Evolutionary conservation across 2,113 vertebrate species (phyloP).

Genomic region (Passerina amoena): DNA sequence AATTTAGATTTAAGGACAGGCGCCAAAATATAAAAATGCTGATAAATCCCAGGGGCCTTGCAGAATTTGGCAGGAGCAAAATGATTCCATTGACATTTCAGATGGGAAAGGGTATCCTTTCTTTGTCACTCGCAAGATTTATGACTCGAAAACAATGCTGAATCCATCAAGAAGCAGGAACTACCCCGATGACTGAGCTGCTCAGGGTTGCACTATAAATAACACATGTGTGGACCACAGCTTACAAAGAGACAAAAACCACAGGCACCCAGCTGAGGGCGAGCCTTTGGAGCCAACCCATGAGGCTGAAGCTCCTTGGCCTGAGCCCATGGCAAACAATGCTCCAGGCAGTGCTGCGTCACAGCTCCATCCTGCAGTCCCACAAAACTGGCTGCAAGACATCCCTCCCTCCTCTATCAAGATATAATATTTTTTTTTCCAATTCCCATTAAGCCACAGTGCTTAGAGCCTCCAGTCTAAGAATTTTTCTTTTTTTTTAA

Average conservation of each 20-base stretch:
- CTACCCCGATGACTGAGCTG: not conserved
- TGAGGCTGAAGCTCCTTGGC: not conserved
- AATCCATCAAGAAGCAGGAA: conserved; percentile 2
- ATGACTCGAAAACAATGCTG: not conserved
- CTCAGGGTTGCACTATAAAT: conserved; percentile 17
- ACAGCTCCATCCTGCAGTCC: not conserved
- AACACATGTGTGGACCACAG: not conserved
- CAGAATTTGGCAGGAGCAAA: not conserved
- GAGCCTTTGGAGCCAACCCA: not conserved
- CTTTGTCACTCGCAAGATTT: not conserved
- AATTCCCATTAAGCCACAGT: not conserved
- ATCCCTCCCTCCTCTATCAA: not conserved
- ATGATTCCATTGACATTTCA: not conserved
- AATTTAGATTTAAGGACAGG: not conserved
- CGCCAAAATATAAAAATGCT: not conserved
- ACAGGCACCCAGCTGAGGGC: conserved; percentile 3
- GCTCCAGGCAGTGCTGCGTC: not conserved
- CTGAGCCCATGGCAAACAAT: not conserved
- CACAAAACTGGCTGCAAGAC: not conserved
- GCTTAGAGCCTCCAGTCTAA: not conserved
- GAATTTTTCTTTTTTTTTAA: not conserved
- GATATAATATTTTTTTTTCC: not conserved
- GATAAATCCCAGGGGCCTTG: not conserved
- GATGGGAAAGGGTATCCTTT: not conserved
- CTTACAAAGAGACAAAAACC: conserved; percentile 1